Evolutionary conservation across 2,113 vertebrate genomes (phyloP).

Genomic region (Laticauda colubrina): DNA sequence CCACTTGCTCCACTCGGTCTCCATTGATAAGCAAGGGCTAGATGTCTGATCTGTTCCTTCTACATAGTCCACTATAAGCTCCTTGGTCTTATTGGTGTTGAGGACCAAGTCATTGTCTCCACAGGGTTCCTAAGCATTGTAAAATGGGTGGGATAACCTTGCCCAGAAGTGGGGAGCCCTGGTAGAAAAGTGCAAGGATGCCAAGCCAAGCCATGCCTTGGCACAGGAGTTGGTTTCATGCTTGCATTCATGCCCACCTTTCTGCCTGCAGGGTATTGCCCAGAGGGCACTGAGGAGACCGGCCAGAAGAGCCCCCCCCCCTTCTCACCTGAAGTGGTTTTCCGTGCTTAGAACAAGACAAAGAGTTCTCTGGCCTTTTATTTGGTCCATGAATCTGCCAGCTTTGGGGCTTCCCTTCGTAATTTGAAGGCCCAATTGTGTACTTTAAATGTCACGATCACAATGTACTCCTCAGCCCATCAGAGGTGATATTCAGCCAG

Average conservation of each 20-base stretch:
- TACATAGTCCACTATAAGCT: too few relatives aligned
- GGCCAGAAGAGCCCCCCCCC: not conserved
- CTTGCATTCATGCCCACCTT: not conserved
- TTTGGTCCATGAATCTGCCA: not conserved
- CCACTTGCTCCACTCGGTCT: too few relatives aligned
- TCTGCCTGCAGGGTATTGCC: not conserved
- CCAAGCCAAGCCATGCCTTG: not conserved
- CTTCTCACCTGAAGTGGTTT: not conserved
- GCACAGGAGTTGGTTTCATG: not conserved
- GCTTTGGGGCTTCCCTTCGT: not conserved
- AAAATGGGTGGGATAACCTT: not conserved
- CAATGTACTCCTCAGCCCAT: not conserved
- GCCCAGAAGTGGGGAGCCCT: not conserved
- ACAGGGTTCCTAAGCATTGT: not conserved
- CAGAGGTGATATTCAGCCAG: too few relatives aligned
- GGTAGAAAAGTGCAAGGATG: not conserved
- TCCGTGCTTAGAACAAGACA: not conserved
- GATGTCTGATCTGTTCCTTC: too few relatives aligned
- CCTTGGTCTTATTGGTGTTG: too few relatives aligned
- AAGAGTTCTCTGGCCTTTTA: not conserved
- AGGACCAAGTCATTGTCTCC: too few relatives aligned
- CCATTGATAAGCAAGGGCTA: too few relatives aligned
- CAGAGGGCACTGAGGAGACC: rapidly evolving
- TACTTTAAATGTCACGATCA: not conserved
- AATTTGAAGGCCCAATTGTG: not conserved